Conservation (phyloP, 1,140 invertebrate genomes). For the Laupala kohalensis region DNA sequence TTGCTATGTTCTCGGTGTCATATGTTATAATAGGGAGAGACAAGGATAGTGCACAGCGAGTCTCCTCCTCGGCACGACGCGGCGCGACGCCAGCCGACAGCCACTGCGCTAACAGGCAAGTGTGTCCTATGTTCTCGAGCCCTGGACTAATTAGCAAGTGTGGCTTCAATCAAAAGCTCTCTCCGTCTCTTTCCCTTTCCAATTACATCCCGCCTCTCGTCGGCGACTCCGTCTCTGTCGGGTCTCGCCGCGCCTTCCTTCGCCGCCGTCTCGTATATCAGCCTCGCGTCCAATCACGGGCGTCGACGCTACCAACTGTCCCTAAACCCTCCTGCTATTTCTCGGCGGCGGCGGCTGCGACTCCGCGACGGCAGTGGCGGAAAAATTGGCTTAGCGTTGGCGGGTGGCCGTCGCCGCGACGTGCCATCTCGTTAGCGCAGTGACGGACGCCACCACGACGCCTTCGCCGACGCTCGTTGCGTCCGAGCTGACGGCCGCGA, state of each 20-base stretch:
- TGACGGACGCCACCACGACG: no score
- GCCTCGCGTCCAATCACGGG: constrained; percentile 6
- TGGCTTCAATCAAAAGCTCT: constrained; percentile 13
- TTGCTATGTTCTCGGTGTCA: constrained; percentile 2
- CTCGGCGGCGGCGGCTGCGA: no score
- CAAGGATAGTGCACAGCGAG: background rate
- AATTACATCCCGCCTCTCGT: constrained; percentile 9
- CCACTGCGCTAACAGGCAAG: constrained; percentile 4
- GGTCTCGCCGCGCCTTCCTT: background rate
- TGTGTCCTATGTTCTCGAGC: constrained; percentile 4
- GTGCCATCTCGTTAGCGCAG: background rate
- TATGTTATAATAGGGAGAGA: constrained; percentile 3
- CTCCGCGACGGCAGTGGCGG: background rate
- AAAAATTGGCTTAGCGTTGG: background rate
- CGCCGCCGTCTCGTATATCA: background rate
- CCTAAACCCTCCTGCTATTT: background rate
- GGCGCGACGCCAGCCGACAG: background rate
- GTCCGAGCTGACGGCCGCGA: no score
- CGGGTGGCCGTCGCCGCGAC: background rate
- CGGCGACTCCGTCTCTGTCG: background rate
- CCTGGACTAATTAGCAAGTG: constrained; percentile 13
- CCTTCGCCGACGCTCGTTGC: no score
- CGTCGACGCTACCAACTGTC: background rate
- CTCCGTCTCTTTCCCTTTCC: constrained; percentile 9
- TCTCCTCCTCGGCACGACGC: background rate